phyloP scores from a whole-genome alignment of 2,888 invertebrate genomes.

The Ormyrus rosae region DNA sequence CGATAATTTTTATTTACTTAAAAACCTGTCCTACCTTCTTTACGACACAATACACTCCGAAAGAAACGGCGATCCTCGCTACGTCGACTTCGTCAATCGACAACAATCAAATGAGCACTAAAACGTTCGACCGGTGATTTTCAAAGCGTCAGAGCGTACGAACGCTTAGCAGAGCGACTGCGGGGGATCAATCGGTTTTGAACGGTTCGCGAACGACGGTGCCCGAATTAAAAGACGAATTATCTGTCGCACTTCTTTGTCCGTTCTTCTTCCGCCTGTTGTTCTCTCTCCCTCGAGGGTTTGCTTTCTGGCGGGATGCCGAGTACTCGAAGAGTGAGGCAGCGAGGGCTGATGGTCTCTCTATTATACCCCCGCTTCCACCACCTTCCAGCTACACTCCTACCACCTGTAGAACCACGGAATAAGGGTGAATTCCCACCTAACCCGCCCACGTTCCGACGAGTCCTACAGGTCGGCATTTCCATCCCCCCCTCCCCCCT shows the following conservation, averaged over 20 bases:
- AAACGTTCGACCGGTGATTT: background rate
- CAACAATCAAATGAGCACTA: constrained; percentile 17
- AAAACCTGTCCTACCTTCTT: constrained; percentile 26
- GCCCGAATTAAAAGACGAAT: no score
- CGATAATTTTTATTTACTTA: constrained; percentile 2
- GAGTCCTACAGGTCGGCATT: constrained; percentile 50
- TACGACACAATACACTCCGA: background rate
- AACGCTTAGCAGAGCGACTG: background rate
- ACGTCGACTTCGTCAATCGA: background rate
- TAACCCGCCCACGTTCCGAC: constrained; percentile 50
- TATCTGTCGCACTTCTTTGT: background rate
- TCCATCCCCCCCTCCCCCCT: constrained; percentile 18
- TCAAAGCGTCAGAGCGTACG: background rate
- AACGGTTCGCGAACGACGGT: no score
- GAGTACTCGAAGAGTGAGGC: constrained; percentile 67
- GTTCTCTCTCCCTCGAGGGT: constrained; percentile 1
- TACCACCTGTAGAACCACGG: constrained; percentile 65
- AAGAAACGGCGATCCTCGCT: background rate
- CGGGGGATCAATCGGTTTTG: background rate
- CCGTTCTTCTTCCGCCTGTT: background rate
- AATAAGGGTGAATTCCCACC: constrained; percentile 60
- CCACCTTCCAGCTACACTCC: constrained; percentile 63
- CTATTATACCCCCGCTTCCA: constrained; percentile 71
- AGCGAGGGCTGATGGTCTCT: constrained; percentile 69
- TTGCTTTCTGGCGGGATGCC: constrained; percentile 62